Base-by-base conservation (phyloP, 1,140 invertebrate genomes). In the Apis dorsata region DNA sequence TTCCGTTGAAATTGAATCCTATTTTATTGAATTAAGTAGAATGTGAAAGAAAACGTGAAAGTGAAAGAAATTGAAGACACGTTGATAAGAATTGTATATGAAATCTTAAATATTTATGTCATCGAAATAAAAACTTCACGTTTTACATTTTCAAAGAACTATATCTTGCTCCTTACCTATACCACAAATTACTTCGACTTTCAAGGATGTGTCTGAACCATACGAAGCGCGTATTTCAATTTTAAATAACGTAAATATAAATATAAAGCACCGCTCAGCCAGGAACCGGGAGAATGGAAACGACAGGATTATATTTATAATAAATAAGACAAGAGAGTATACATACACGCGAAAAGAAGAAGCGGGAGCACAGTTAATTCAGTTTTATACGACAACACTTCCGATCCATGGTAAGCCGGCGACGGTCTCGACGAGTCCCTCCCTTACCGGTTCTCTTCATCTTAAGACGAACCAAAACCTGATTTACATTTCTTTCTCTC, bases 401-500 rank as follows among this genome's bases (percentile, higher is more conserved):
- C 79, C 63, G 80, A 81, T 73, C 74, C 73, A 57, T 62, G 34
- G 85, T 77, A 81, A 85, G 63, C 75, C 77, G 59, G 72, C 71
- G 85, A 87, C 73, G 65, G 73, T 71, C 83, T 81, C 83, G 51
- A 79, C 60, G 12, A 77, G 83, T 81, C 70, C 65, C 71, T 78
- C 80, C 63, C 49, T 68, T 53, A 24, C 44, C 62, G 55, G 44
- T 82, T 69, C 70, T 76, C 60, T 74, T 74, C 81, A 82, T 85
- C 80, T 83, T 76, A 81, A 85, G 81, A 84, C 85, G 91, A 80
- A 88, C 84, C 86, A 91, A 79, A 91, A 88, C 89, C 90, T 93
- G 92, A 94, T 94, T 93, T 94, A 93, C 92, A 93, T 93, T 94
- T 92, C 91, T 91, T 85, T 91, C 91, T 92, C 90, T 92, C 90